Evolutionary conservation across 2,113 vertebrate species (phyloP).

Genomic region (Hydropotes inermis): DNA sequence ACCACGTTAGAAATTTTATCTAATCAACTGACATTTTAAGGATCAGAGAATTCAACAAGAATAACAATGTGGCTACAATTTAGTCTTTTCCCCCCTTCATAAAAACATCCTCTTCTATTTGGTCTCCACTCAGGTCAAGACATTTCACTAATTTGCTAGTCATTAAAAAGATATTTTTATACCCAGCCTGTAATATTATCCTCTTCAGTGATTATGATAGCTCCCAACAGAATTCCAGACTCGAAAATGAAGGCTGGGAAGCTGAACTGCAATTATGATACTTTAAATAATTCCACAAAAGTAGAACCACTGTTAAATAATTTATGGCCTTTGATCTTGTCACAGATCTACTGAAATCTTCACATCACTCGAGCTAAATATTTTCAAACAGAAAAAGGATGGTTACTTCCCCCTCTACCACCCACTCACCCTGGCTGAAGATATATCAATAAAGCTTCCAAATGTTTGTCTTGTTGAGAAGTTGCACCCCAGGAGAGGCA

Average conservation of each 20-base stretch:
- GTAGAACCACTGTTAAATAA: slow-evolving; percentile 91
- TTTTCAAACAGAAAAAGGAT: slow-evolving; percentile 85
- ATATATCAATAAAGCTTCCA: slow-evolving; percentile 56
- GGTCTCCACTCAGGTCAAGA: slow-evolving; percentile 86
- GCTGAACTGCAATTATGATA: slow-evolving; percentile 90
- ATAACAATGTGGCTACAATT: slow-evolving; percentile 85
- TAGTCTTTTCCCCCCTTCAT: slow-evolving; percentile 74
- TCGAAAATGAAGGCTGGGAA: slow-evolving; percentile 86
- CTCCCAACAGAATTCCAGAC: slow-evolving; percentile 90
- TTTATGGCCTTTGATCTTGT: slow-evolving; percentile 88
- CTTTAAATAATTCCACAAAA: slow-evolving; percentile 96
- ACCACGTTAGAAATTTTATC: slow-evolving; percentile 78
- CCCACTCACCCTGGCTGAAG: slow-evolving; percentile 6
- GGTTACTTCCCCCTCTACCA: slow-evolving; percentile 66
- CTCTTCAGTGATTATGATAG: slow-evolving; percentile 88
- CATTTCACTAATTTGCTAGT: slow-evolving; percentile 90
- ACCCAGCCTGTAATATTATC: slow-evolving; percentile 90
- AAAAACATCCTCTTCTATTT: slow-evolving; percentile 87
- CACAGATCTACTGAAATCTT: slow-evolving; percentile 85
- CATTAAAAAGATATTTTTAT: slow-evolving; percentile 93
- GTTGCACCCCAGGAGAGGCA: not conserved
- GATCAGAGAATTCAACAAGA: slow-evolving; percentile 80
- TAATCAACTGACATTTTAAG: slow-evolving; percentile 82
- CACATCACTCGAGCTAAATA: slow-evolving; percentile 86
- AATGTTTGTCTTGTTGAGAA: slow-evolving; percentile 49